Evolutionary conservation across 2,113 vertebrate genomes (phyloP).

Genomic region (Lampris megalopsis): DNA sequence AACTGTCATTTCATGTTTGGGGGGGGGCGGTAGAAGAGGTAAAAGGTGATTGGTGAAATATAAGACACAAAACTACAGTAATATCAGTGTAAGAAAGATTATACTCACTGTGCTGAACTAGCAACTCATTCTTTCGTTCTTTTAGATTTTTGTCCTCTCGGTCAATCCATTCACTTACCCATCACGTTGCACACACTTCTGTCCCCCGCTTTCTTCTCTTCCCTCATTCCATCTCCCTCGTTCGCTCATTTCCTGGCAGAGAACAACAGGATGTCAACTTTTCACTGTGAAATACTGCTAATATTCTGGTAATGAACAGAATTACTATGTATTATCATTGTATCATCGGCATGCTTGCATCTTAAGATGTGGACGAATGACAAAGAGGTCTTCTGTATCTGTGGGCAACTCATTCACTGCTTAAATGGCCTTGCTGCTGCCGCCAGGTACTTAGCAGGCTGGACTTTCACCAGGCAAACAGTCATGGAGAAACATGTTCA

Average conservation of each 20-base stretch:
- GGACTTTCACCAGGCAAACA: not conserved
- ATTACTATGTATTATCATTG: not conserved
- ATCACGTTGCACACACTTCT: too few species aligned
- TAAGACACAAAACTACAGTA: too few species aligned
- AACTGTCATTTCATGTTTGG: too few species aligned
- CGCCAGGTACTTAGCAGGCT: not conserved
- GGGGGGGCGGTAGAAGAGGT: too few species aligned
- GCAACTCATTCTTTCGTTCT: too few species aligned
- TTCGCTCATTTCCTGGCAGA: not conserved
- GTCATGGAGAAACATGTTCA: not conserved
- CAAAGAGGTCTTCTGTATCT: not conserved
- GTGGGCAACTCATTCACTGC: not conserved
- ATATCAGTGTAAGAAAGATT: too few species aligned
- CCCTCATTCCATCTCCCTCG: not conserved
- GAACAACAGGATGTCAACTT: not conserved
- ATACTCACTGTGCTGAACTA: too few species aligned
- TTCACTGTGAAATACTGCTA: not conserved
- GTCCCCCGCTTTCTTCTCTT: not conserved
- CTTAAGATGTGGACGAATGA: not conserved
- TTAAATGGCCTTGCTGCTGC: constrained; percentile 11
- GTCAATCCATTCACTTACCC: not conserved
- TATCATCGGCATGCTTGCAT: not conserved
- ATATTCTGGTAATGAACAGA: not conserved
- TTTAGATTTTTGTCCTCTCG: not conserved
- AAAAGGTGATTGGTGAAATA: too few species aligned